phyloP scores from a whole-genome alignment of 2,888 invertebrate species.

The Muschampia plurimacula region DNA sequence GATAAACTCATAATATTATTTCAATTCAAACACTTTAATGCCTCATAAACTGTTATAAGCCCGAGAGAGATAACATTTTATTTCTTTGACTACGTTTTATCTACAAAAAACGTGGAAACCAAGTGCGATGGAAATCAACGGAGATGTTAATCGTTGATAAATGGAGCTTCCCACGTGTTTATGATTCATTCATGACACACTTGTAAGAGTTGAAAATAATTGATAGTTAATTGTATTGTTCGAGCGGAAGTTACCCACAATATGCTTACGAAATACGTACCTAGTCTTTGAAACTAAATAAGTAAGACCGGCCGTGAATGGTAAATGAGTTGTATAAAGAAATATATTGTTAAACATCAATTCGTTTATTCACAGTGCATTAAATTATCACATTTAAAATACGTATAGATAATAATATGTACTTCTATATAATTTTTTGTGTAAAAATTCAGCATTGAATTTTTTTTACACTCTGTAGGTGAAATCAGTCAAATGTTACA shows the following conservation, averaged over 20 bases:
- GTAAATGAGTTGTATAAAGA: no score
- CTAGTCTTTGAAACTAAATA: no score
- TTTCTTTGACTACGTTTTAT: background rate
- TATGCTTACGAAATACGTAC: no score
- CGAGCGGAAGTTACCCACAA: background rate
- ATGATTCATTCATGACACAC: conserved; percentile 16
- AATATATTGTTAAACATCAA: background rate
- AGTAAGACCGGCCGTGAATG: no score
- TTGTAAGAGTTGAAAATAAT: background rate
- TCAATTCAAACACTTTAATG: no score
- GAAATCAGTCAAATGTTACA: no score
- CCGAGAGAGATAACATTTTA: no score
- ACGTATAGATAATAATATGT: background rate
- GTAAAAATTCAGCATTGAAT: background rate
- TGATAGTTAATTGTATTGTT: background rate
- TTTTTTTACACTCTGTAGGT: background rate
- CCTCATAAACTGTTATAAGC: no score
- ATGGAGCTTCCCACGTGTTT: conserved; percentile 12
- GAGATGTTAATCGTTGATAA: conserved; percentile 2
- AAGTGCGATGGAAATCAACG: background rate
- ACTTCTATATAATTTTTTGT: background rate
- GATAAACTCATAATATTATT: no score
- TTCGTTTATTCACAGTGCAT: background rate
- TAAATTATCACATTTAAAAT: background rate
- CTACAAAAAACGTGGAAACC: background rate